Conservation (phyloP, 2,797 vertebrate species). For the Scyliorhinus canicula region DNA sequence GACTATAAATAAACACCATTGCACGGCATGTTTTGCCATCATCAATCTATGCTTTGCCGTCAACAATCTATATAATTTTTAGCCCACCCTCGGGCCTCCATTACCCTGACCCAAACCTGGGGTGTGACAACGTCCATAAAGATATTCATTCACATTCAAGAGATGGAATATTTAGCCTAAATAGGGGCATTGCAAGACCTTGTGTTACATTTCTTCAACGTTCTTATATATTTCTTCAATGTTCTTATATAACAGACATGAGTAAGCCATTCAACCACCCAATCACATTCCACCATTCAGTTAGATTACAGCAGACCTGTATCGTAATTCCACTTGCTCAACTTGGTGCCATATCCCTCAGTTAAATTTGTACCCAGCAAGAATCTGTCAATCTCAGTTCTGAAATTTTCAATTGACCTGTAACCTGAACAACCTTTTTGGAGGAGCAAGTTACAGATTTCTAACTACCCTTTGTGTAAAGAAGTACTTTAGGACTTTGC, state of each 20-base stretch:
- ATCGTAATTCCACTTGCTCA: not conserved
- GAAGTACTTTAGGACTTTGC: not conserved
- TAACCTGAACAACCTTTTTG: not conserved
- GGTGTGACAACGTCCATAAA: not conserved
- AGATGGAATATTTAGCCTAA: not conserved
- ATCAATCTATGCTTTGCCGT: too few relatives aligned
- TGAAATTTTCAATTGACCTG: not conserved
- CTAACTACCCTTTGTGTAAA: not conserved
- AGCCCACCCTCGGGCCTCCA: too few relatives aligned
- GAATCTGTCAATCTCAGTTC: not conserved
- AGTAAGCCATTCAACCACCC: not conserved
- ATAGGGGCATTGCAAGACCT: not conserved
- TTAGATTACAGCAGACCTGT: not conserved
- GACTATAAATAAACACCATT: too few relatives aligned
- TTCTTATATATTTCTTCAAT: not conserved
- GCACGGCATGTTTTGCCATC: too few relatives aligned
- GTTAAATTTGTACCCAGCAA: not conserved
- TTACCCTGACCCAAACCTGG: too few relatives aligned
- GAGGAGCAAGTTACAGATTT: not conserved
- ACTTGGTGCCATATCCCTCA: not conserved
- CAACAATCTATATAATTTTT: too few relatives aligned
- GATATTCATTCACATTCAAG: not conserved
- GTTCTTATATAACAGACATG: not conserved
- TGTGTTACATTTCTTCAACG: not conserved
- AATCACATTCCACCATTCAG: not conserved